Base-by-base conservation (phyloP, 1,140 invertebrate genomes). In the Drosophila kikkawai region DNA sequence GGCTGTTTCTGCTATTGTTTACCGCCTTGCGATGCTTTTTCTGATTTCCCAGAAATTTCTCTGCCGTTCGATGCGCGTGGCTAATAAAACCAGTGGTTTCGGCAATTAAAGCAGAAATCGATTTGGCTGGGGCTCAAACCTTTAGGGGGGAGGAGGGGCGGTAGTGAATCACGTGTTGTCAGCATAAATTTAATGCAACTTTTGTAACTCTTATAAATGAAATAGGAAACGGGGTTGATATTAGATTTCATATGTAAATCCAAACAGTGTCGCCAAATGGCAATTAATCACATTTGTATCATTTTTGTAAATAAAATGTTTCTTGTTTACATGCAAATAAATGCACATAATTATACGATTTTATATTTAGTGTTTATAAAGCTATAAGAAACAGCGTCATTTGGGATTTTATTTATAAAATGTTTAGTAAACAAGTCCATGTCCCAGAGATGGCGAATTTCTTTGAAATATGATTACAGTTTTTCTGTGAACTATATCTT, bases 51-150 rank as follows among this genome's bases (percentile, higher is more conserved):
- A 41, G 36, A 42, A 60, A 57, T 50, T 60, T 53, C 11, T 19
- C 19, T 42, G 29, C 56, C 48, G 22, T 32, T 29, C 63, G 55
- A 56, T 61, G 64, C 56, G 48, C 50, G 63, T 77, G 74, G 64
- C 75, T 19, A 60, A 41, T 56, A 12, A 60, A 75, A 50, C 55
- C 75, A 44, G 17, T 51, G 56, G 22, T 69, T 56, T 77, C 57
- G 75, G 74, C 74, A 78, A 78, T 78, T 78, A 78, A 77, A 61
- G 44, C n/a, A 37, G 13, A 39, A 78, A 78, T 78, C 66, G 50
- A 69, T 78, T 78, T 60, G 64, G 19, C 50, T 55, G 29, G 36
- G 75, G 37, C 34, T 36, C 36, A 36, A 41, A 11, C 12, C 1
- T 11, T 3, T 8, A 15, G 12, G 15, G 37, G 17, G 12, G 15